phyloP scores from a whole-genome alignment of 1,140 invertebrate genomes.

The Campoletis sonorensis region DNA sequence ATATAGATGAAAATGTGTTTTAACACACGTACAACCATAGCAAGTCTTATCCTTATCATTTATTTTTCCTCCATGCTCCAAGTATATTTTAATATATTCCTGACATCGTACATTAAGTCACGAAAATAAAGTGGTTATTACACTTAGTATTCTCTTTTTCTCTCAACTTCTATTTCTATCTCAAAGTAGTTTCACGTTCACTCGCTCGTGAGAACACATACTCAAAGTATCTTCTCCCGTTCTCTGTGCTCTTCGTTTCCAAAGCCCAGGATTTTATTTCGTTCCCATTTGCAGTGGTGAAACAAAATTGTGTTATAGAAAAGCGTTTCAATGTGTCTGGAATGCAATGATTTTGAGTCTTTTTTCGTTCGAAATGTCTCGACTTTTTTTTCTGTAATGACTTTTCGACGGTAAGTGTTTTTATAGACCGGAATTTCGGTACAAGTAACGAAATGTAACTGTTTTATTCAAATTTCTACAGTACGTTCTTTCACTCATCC shows the following conservation, averaged over 20 bases:
- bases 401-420: neutral
- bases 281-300: too few species aligned
- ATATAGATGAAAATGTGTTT: neutral
- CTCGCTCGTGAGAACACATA: neutral
- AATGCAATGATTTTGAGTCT: neutral
- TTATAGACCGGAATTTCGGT: too few species aligned
- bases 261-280: neutral
- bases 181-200: neutral
- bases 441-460: too few species aligned
- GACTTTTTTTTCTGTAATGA: neutral
- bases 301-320: too few species aligned
- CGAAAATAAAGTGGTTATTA: neutral
- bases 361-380: neutral
- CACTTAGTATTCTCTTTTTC: neutral
- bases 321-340: neutral
- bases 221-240: neutral
- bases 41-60: neutral
- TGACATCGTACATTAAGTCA: slow-evolving; percentile 4
- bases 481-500: too few species aligned
- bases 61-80: neutral
- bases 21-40: neutral
- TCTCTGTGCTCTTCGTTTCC: neutral
- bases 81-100: neutral
- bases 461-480: too few species aligned
- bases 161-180: slow-evolving; percentile 24